Base-by-base conservation (phyloP, 2,888 invertebrate genomes). In the Andrena minutula region DNA sequence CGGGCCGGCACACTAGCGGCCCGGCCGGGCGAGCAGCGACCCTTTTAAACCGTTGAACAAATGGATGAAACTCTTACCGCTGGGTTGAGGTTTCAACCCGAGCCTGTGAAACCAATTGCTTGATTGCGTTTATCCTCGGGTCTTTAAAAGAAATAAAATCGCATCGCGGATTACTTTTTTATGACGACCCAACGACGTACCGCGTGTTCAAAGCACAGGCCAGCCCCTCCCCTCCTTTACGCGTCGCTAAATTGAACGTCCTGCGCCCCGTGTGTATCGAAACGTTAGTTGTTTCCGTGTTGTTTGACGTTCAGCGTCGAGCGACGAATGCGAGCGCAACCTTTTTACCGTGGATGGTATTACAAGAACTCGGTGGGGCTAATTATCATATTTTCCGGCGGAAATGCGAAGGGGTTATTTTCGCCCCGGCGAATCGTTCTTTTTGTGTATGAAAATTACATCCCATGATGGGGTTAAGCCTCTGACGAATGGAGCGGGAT, bases 21-120 rank as follows among this genome's bases (percentile, higher is more conserved):
- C n/a, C 35, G 28, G 30, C 23, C 56, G 47, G 56, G 75, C 63
- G 76, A 82, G 75, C 30, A 83, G 80, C 73, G 75, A 86, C 82
- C 79, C 77, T 86, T 84, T 83, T 85, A 86, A 86, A 86, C 76
- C 83, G 82, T 71, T 79, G 83, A 85, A 84, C 85, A 88, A 88
- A 88, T 88, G 88, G 80, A 88, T 88, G 87, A 88, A 88, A 88
- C 85, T 87, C 83, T 88, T 82, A 79, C 80, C 79, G 26, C 51
- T 64, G 69, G 81, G 60, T 76, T 82, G 85, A 86, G 86, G 80
- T 88, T 86, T 86, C 77, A 83, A 75, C 79, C 16, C 70, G 69
- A 64, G 79, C 73, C 82, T 75, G 78, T 64, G 73, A 65, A 88
- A 83, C 73, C 85, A 86, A 88, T 88, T 85, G 87, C 88, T 83